Percentiles rank a stretch among this genome's conserved stretches.
Conservation (phyloP, 1,140 invertebrate genomes). For the Megalopta genalis region DNA sequence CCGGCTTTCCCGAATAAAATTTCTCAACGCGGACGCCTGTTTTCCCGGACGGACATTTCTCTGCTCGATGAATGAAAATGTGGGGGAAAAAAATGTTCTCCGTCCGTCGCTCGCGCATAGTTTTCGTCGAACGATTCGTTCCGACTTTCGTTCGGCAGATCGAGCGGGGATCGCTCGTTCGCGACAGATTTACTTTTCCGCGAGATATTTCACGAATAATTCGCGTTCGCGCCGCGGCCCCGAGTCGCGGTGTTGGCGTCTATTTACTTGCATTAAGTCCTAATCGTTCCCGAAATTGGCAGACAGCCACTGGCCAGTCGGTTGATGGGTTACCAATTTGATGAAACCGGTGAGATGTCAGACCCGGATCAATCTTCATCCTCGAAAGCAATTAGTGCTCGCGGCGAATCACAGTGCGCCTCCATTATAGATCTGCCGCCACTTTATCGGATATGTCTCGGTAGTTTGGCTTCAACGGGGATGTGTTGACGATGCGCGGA, state of each 20-base stretch:
- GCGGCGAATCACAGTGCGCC: constrained; percentile 10
- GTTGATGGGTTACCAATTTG: constrained; percentile 41
- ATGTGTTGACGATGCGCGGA: background rate
- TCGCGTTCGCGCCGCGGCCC: background rate
- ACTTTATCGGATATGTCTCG: constrained; percentile 24
- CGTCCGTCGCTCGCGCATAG: too few relatives aligned
- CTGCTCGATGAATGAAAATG: background rate
- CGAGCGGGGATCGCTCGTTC: too few relatives aligned
- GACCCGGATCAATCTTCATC: constrained; percentile 46
- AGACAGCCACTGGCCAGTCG: constrained; percentile 34
- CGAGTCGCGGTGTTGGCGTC: background rate
- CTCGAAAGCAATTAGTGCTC: constrained; percentile 43
- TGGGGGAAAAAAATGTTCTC: too few relatives aligned
- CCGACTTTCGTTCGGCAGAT: too few relatives aligned
- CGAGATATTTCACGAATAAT: constrained; percentile 15
- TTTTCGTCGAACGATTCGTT: background rate
- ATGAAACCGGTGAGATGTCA: constrained; percentile 39
- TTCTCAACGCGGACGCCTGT: background rate
- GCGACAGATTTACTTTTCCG: background rate
- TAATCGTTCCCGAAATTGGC: constrained; percentile 40
- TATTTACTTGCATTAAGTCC: constrained; percentile 40
- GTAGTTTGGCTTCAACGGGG: constrained; percentile 6
- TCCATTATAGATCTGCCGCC: constrained; percentile 5
- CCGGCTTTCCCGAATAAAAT: background rate
- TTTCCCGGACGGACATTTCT: background rate